A percentile compares a stretch with the other conserved stretches of the same genome.
phyloP scores from a whole-genome alignment of 2,113 vertebrate species.

The Tor tambroides region DNA sequence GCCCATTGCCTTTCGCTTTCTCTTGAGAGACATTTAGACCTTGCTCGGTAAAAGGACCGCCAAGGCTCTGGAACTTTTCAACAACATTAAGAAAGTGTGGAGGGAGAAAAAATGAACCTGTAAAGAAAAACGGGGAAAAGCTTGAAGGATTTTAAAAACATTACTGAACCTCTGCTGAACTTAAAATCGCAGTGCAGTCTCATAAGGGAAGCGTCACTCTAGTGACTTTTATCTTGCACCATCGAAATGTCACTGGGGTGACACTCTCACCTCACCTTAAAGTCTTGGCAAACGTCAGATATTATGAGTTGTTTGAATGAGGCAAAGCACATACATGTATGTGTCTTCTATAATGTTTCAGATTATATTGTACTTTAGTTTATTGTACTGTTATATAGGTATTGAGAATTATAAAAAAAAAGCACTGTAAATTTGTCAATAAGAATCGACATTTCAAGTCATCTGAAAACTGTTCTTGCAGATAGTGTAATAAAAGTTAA shows the following conservation, averaged over 20 bases:
- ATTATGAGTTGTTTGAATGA: neutral
- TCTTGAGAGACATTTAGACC: slow-evolving; percentile 22
- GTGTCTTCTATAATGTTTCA: neutral
- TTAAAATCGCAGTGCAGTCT: neutral
- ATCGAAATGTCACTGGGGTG: neutral
- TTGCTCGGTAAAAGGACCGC: slow-evolving; percentile 30
- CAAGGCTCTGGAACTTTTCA: slow-evolving; percentile 27
- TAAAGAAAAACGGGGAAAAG: neutral
- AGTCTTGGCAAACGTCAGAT: neutral
- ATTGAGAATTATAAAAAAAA: neutral
- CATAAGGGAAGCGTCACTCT: neutral
- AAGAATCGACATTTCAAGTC: neutral
- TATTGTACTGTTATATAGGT: neutral
- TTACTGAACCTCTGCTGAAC: neutral
- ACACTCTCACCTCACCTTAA: neutral
- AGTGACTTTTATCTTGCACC: neutral
- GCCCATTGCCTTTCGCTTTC: slow-evolving; percentile 22
- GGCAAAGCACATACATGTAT: neutral
- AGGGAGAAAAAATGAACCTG: neutral
- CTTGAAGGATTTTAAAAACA: neutral
- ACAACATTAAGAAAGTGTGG: slow-evolving; percentile 15
- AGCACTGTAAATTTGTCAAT: neutral
- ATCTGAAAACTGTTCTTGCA: neutral
- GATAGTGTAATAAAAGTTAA: no score
- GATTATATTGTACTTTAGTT: neutral